These are phyloP conservation scores for Dendrocincla tyrannina DNA, from an alignment of 2,797 vertebrate genomes.

Conservation along the genomic window DNA sequence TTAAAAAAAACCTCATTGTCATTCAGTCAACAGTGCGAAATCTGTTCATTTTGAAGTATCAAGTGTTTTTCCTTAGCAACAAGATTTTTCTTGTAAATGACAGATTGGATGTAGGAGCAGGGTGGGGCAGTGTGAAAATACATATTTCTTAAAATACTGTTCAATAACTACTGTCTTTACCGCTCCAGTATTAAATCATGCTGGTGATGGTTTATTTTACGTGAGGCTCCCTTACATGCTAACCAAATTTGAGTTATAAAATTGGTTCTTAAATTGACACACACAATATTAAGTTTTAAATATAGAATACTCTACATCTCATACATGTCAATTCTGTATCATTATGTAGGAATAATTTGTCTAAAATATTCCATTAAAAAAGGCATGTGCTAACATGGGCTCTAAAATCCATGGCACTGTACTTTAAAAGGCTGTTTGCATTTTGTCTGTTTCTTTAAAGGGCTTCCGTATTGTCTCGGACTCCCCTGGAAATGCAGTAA, in stretches of 20 bases:
- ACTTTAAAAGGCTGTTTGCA: conserved; percentile 57
- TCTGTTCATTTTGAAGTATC: conserved; percentile 11
- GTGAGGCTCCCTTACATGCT: neutral
- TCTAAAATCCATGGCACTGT: neutral
- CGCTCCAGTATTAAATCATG: neutral
- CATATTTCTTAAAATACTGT: conserved; percentile 1
- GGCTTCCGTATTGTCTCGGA: conserved; percentile 79
- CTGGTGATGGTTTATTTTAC: neutral
- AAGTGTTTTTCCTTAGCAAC: conserved; percentile 30
- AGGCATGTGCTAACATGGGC: neutral
- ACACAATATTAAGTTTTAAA: neutral
- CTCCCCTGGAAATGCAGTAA: conserved; percentile 87
- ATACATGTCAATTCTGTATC: neutral
- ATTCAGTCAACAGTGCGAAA: conserved; percentile 1
- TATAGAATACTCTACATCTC: neutral
- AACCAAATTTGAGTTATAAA: neutral
- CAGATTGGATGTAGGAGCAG: conserved; percentile 38
- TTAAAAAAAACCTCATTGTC: neutral
- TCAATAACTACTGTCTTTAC: neutral
- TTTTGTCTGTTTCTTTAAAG: conserved; percentile 79
- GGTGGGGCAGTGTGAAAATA: conserved; percentile 41
- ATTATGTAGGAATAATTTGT: neutral
- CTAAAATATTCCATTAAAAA: neutral
- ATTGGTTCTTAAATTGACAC: neutral
- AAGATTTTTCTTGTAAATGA: conserved; percentile 32